A percentile compares a stretch with the other conserved stretches of the same genome.
Evolutionary conservation across 1,140 invertebrate genomes (phyloP).

Genomic region (Drosophila busckii): DNA sequence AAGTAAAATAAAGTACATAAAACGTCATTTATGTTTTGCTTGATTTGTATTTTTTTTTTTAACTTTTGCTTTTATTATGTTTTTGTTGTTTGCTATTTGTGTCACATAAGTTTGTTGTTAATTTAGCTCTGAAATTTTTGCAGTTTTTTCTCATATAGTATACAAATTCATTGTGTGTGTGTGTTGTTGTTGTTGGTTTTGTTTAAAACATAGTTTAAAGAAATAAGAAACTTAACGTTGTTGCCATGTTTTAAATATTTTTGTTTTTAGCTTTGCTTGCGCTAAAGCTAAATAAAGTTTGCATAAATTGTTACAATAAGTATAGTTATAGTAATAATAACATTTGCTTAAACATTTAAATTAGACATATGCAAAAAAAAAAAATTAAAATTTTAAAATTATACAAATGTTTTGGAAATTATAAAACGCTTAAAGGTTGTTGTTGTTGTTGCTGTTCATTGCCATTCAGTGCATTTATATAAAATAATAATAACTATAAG

Average conservation of each 20-base stretch:
- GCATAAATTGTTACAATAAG: constrained; percentile 66
- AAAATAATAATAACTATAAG: no score
- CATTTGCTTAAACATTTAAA: constrained; percentile 63
- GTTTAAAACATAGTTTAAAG: constrained; percentile 40
- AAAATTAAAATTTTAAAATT: constrained; percentile 24
- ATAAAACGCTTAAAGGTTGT: no score
- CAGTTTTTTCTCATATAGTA: constrained; percentile 46
- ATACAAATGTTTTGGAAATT: constrained; percentile 22
- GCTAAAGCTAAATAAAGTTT: constrained; percentile 75
- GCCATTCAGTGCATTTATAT: no score
- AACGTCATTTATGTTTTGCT: constrained; percentile 32
- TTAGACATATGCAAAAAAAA: constrained; percentile 43
- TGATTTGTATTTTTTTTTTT: constrained; percentile 31
- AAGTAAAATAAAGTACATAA: constrained; percentile 48
- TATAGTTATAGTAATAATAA: constrained; percentile 62
- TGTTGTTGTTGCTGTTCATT: no score
- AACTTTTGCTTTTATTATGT: constrained; percentile 40
- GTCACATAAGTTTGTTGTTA: constrained; percentile 27
- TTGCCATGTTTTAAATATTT: constrained; percentile 63
- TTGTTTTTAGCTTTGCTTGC: constrained; percentile 44
- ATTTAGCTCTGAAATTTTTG: constrained; percentile 6
- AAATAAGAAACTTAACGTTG: constrained; percentile 56
- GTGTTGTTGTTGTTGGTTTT: constrained; percentile 21
- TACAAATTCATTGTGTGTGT: constrained; percentile 78
- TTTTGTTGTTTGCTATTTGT: constrained; percentile 36